Evolutionary conservation across 2,797 vertebrate species (phyloP).

Genomic region (Eulemur mongoz): DNA sequence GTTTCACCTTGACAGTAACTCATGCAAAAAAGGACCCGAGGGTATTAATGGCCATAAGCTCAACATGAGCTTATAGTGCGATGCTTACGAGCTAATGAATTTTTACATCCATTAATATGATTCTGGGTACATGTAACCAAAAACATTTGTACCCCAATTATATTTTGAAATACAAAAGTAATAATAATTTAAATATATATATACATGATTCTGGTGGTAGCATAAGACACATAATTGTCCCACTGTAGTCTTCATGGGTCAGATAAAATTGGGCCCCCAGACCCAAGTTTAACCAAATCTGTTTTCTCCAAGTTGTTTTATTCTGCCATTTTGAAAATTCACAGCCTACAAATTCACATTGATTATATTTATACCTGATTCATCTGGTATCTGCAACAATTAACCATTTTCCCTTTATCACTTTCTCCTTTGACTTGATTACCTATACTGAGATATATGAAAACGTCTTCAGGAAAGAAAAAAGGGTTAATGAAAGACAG

Average conservation of each 20-base stretch:
- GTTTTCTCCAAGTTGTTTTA: background rate
- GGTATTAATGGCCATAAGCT: background rate
- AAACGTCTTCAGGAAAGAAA: constrained; percentile 36
- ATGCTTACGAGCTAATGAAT: background rate
- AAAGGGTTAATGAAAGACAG: constrained; percentile 30
- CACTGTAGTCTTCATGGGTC: background rate
- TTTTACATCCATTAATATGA: constrained; percentile 7
- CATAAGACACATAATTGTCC: background rate
- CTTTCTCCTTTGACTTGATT: constrained; percentile 52
- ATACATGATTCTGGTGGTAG: background rate
- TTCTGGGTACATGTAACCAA: too few species aligned
- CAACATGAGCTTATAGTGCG: background rate
- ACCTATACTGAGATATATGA: background rate
- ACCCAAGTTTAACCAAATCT: background rate
- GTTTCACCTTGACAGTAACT: background rate
- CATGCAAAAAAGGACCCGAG: background rate
- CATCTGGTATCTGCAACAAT: constrained; percentile 24
- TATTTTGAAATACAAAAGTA: too few species aligned
- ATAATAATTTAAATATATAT: too few species aligned
- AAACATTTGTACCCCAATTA: too few species aligned
- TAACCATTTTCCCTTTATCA: constrained; percentile 9
- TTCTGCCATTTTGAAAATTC: constrained; percentile 41
- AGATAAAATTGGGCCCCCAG: background rate
- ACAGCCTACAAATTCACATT: constrained; percentile 26
- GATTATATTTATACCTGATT: constrained; percentile 46